These are phyloP conservation scores for Drosophila grimshawi DNA, from an alignment of 1,140 invertebrate genomes.

Conservation along the genomic window DNA sequence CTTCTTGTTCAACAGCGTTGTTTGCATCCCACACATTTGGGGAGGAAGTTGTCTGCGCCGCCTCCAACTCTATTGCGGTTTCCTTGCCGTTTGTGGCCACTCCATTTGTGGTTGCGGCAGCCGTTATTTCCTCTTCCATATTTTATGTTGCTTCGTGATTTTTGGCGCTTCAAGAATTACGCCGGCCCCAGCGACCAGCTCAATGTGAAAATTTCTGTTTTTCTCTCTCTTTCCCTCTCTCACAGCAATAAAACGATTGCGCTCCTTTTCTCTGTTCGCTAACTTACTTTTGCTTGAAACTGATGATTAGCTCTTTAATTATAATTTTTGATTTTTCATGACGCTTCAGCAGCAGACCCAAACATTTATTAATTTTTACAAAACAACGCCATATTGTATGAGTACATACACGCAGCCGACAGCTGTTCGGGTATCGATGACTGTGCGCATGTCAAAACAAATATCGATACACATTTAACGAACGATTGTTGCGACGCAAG, in stretches of 20 bases:
- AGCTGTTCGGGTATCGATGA: conserved; percentile 60
- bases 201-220: conserved; percentile 1
- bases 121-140: conserved; percentile 66
- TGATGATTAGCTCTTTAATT: conserved; percentile 1
- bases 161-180: conserved; percentile 35
- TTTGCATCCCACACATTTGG: conserved; percentile 13
- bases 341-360: conserved; percentile 20
- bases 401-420: conserved; percentile 56
- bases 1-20: conserved; percentile 18
- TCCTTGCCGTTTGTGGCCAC: conserved; percentile 6
- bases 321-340: conserved; percentile 36
- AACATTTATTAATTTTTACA: conserved; percentile 39
- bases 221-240: not conserved
- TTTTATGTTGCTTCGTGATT: conserved; percentile 25
- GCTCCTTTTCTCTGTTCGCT: not conserved
- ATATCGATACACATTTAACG: conserved; percentile 45
- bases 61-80: not conserved
- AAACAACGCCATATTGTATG: conserved; percentile 69
- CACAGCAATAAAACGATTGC: too few species aligned
- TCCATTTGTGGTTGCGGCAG: conserved; percentile 45
- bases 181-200: conserved; percentile 20
- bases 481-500: not conserved
- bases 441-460: conserved; percentile 48
- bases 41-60: not conserved
- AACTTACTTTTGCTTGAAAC: not conserved